These are phyloP conservation scores for Urocynchramus pylzowi DNA, from an alignment of 2,113 vertebrate species.

Conservation along the genomic window DNA sequence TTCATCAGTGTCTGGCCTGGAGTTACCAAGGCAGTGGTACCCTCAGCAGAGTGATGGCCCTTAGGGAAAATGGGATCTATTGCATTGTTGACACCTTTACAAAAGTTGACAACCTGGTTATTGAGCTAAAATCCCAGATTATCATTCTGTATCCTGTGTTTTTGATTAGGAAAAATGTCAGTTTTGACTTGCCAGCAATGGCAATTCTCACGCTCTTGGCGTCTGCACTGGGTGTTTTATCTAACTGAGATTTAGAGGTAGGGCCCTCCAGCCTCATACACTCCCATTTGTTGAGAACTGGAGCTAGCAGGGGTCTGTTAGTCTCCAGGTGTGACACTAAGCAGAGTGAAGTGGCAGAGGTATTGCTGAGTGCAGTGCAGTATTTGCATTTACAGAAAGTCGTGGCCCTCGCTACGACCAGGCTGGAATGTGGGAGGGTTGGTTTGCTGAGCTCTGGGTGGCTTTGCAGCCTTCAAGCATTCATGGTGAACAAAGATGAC, in stretches of 20 bases:
- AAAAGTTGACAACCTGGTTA: background rate
- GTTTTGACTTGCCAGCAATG: background rate
- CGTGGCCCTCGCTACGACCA: background rate
- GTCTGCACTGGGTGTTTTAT: background rate
- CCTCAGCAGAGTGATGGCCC: background rate
- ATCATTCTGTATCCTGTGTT: background rate
- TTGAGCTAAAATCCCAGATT: background rate
- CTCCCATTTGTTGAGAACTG: background rate
- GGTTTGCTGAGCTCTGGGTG: background rate
- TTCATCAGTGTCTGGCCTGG: background rate
- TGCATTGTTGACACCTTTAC: background rate
- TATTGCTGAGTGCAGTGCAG: background rate
- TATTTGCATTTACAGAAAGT: slow-evolving; percentile 35
- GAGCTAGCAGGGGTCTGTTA: background rate
- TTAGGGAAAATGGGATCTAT: background rate
- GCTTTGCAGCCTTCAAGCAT: background rate
- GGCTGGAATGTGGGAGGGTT: background rate
- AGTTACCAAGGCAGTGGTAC: background rate
- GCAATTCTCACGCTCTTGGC: background rate
- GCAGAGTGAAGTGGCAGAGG: slow-evolving; percentile 30
- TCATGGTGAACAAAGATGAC: background rate
- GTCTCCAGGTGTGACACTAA: slow-evolving; percentile 10
- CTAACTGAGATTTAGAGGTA: background rate
- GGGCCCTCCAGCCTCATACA: background rate
- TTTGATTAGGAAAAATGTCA: background rate